A percentile compares a stretch with the other conserved stretches of the same genome.
phyloP scores from a whole-genome alignment of 2,113 vertebrate genomes.

The Rattus rattus region DNA sequence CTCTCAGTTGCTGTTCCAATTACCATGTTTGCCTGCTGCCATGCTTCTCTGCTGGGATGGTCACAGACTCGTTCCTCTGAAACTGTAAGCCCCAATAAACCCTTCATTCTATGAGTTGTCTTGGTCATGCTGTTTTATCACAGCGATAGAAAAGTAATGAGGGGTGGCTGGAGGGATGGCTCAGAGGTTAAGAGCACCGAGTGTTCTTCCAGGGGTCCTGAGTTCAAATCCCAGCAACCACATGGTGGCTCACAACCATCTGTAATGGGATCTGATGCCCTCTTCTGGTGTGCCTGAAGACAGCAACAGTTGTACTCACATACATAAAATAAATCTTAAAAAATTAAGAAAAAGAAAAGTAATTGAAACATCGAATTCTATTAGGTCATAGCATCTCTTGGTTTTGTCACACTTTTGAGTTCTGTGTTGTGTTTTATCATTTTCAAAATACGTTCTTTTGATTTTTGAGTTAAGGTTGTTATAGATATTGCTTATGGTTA shows the following conservation, averaged over 20 bases:
- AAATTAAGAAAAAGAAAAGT: neutral
- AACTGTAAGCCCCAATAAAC: neutral
- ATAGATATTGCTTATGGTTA: slow-evolving; percentile 12
- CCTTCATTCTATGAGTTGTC: neutral
- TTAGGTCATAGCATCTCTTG: neutral
- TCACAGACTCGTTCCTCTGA: neutral
- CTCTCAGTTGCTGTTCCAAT: neutral
- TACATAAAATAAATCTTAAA: no score
- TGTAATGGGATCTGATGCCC: no score
- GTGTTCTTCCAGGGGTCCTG: no score
- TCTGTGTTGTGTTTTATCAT: slow-evolving; percentile 31
- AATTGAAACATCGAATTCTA: neutral
- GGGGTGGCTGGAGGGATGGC: no score
- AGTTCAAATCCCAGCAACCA: no score
- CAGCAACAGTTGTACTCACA: no score
- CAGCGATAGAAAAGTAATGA: neutral
- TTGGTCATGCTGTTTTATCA: neutral
- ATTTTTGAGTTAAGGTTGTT: neutral
- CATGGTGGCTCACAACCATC: no score
- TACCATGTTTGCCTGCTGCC: neutral
- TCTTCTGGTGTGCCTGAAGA: no score
- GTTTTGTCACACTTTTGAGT: neutral
- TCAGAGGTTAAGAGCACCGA: no score
- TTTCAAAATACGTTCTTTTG: slow-evolving; percentile 49
- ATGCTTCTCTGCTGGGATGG: neutral